phyloP scores from a whole-genome alignment of 1,140 invertebrate genomes.

The Aphelenchoides avenae region DNA sequence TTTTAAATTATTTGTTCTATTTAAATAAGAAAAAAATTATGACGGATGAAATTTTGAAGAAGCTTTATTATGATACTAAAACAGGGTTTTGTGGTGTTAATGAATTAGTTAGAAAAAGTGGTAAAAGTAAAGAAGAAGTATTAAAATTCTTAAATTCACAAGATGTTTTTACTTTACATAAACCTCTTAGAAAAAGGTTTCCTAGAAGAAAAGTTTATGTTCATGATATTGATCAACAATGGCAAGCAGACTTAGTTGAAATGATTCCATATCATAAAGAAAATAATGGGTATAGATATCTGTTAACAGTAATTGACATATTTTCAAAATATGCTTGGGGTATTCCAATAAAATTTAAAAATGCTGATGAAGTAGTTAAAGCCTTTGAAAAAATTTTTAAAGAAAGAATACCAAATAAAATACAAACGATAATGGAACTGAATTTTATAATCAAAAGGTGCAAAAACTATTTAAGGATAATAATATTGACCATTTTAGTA shows the following conservation, averaged over 20 bases:
- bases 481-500: constrained; percentile 4
- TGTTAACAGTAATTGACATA: constrained; percentile 62
- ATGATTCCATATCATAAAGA: constrained; percentile 47
- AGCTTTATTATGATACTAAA: constrained; percentile 28
- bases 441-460: constrained; percentile 55
- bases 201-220: constrained; percentile 30
- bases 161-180: constrained; percentile 31
- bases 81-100: constrained; percentile 20
- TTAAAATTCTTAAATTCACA: constrained; percentile 36
- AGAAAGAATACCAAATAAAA: constrained; percentile 55
- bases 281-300: constrained; percentile 61
- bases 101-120: constrained; percentile 29
- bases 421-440: constrained; percentile 62
- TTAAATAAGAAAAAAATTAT: not conserved
- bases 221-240: constrained; percentile 56
- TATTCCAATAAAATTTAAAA: constrained; percentile 62
- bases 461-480: constrained; percentile 24
- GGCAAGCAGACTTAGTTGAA: constrained; percentile 60
- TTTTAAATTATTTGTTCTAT: too few relatives aligned
- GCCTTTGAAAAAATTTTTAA: constrained; percentile 51
- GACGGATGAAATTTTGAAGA: not conserved
- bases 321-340: constrained; percentile 63
- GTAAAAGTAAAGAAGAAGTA: constrained; percentile 26
- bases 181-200: constrained; percentile 23
- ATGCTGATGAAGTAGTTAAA: constrained; percentile 32